These are phyloP conservation scores for Actinia equina DNA, from an alignment of 64 coral and sea anemone species.

Conservation along the genomic window DNA sequence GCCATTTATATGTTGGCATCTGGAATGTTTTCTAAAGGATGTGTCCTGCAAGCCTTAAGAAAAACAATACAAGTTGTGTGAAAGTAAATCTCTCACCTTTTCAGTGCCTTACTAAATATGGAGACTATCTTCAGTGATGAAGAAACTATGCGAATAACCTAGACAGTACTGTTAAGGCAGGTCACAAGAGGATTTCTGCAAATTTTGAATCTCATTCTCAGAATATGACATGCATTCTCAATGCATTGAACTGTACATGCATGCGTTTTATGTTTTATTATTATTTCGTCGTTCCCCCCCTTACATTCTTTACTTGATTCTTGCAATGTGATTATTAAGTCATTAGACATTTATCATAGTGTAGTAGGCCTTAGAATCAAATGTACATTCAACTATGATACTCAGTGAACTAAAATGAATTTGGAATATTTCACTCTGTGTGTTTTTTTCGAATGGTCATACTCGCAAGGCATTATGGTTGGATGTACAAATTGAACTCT, in stretches of 20 bases:
- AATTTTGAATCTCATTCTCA: not conserved
- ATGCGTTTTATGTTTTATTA: conserved; percentile 4
- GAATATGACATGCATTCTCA: not conserved
- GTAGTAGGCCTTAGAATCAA: not conserved
- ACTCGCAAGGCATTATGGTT: not conserved
- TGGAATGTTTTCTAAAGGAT: not conserved
- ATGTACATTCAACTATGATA: not conserved
- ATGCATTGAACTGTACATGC: not conserved
- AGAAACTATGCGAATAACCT: too few relatives aligned
- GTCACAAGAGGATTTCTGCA: not conserved
- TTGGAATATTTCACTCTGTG: too few relatives aligned
- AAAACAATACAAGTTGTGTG: too few relatives aligned
- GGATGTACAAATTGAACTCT: not conserved
- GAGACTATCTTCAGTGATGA: not conserved
- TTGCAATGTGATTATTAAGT: not conserved
- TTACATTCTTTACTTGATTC: not conserved
- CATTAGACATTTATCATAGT: not conserved
- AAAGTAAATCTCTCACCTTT: too few relatives aligned
- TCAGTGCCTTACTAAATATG: too few relatives aligned
- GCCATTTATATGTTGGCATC: not conserved
- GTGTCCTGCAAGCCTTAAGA: too few relatives aligned
- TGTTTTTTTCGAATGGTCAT: not conserved
- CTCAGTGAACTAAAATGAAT: not conserved
- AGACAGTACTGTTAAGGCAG: not conserved
- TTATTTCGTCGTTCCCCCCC: not conserved